Evolutionary conservation across 2,113 vertebrate genomes (phyloP).

Genomic region (Peromyscus leucopus): DNA sequence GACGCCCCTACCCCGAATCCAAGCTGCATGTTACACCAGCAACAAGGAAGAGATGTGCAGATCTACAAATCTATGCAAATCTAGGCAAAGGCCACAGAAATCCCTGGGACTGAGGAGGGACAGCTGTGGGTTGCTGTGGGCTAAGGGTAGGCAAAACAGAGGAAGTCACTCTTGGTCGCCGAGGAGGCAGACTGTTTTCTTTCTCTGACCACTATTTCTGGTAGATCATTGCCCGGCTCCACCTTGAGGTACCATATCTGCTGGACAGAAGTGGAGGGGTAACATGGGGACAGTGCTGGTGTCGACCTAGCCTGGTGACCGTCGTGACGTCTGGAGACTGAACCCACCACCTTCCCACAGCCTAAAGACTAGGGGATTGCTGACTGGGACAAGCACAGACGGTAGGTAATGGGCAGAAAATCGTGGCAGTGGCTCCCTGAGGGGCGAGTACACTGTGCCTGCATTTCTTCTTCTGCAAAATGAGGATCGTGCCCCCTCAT

Average conservation of each 20-base stretch:
- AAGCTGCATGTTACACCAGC: not conserved
- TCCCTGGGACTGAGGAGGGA: not conserved
- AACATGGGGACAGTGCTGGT: not conserved
- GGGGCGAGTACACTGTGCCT: not conserved
- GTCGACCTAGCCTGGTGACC: not conserved
- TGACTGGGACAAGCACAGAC: not conserved
- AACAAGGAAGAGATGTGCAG: not conserved
- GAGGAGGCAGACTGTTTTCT: not conserved
- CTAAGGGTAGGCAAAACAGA: not conserved
- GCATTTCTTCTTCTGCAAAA: slow-evolving; percentile 1
- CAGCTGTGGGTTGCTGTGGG: not conserved
- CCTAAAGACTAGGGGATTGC: not conserved
- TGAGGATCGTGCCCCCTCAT: not conserved
- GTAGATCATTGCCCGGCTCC: not conserved
- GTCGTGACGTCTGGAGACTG: not conserved
- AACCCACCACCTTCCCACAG: not conserved
- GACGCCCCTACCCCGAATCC: not conserved
- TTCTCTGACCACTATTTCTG: not conserved
- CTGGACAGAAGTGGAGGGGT: too few species aligned
- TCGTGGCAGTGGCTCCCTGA: not conserved
- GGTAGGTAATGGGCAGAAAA: not conserved
- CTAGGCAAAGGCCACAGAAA: not conserved
- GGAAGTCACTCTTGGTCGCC: not conserved
- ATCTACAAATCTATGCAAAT: not conserved
- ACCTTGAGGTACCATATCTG: not conserved